Conservation (phyloP, 2,113 vertebrate species). For the Eulemur macaco region DNA sequence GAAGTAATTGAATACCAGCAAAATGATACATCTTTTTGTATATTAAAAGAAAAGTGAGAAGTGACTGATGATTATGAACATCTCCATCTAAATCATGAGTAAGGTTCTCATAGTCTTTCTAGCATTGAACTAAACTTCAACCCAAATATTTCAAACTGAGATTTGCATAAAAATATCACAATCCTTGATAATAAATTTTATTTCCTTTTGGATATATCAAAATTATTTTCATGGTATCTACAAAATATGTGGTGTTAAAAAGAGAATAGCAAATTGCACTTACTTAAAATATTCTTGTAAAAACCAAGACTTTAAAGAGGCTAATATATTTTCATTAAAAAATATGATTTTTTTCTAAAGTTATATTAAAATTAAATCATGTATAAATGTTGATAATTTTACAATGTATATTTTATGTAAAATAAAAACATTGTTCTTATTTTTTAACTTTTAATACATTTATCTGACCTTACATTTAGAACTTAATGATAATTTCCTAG, state of each 20-base stretch:
- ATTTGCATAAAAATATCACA: not conserved
- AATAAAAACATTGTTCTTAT: not conserved
- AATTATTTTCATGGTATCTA: not conserved
- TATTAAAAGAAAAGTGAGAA: not conserved
- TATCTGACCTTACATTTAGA: not conserved
- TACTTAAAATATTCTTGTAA: not conserved
- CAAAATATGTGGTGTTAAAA: not conserved
- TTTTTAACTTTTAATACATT: not conserved
- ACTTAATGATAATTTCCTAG: not conserved
- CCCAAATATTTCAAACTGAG: not conserved
- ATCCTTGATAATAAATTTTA: not conserved
- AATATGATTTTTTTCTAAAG: not conserved
- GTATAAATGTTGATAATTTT: not conserved
- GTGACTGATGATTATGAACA: not conserved
- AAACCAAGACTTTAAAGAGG: not conserved
- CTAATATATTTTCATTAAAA: not conserved
- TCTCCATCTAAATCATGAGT: not conserved
- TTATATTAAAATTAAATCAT: slow-evolving; percentile 3
- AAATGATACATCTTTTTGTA: not conserved
- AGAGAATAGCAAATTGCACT: not conserved
- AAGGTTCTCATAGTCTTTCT: not conserved
- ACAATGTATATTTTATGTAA: not conserved
- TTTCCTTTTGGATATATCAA: not conserved
- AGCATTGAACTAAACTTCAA: not conserved
- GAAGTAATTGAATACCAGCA: not conserved